Base-by-base conservation (phyloP, 2,888 invertebrate genomes). In the Volucella zonaria region DNA sequence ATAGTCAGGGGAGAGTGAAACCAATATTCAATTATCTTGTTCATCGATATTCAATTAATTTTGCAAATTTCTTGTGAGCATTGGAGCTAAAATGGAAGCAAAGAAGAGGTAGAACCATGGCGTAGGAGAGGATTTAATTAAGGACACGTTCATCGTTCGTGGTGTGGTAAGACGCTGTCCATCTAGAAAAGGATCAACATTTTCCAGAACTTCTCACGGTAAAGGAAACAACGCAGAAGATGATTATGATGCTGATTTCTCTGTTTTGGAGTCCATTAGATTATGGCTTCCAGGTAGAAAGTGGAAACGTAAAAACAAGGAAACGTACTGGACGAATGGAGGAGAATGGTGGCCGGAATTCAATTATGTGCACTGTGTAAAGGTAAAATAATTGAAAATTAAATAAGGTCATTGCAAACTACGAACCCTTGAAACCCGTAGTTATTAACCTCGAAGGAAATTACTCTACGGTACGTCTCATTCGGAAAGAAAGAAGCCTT, bases 1-100 rank as follows among this genome's bases (percentile, higher is more conserved):
- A 31, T 31, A 31, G 31, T 31, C 6, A 64, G 64, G 54, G 62
- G 49, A 71, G 76, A 85, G 66, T 58, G 85, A 81, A 85, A 85
- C 85, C 85, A 85, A 85, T 85, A 85, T 81, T 85, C 81, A 81
- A 85, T 85, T 85, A 81, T 81, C 81, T 85, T 81, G 81, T 85
- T 85, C 81, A 85, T 81, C 76, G 80, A 85, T 85, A 85, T 85
- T 85, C 81, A 85, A 85, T 85, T 85, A 85, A 85, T 77, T 81
- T 85, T 85, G 77, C 66, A 85, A 81, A 85, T 85, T 85, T 85
- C 58, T 68, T 85, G 67, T 80, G 81, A 81, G 85, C 81, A 73
- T 67, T 85, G 71, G 61, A 58, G 71, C 73, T 54, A 64, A 56
- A 76, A 77, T 77, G 67, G 67, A 58, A 31, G 56, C 45, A 64